Evolutionary conservation across 1,140 invertebrate species (phyloP).

Genomic region (Trichonephila inaurata): DNA sequence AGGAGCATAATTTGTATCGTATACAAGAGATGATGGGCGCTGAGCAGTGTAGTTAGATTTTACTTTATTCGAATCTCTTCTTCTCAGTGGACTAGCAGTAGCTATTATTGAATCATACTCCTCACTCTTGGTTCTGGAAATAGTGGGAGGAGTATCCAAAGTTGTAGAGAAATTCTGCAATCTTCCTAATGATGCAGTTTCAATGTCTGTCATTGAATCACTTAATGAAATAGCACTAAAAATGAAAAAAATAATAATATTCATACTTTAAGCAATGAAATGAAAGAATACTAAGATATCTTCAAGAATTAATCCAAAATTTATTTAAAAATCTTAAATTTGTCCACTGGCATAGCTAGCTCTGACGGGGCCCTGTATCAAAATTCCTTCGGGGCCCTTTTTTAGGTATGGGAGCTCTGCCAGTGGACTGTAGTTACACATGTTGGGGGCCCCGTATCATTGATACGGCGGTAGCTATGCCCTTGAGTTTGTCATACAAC

Average conservation of each 20-base stretch:
- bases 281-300: neutral
- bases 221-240: slow-evolving; percentile 70
- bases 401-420: too few relatives aligned
- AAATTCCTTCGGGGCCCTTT: too few relatives aligned
- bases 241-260: neutral
- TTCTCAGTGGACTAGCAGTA: slow-evolving; percentile 48
- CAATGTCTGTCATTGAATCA: slow-evolving; percentile 74
- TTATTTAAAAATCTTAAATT: too few relatives aligned
- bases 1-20: slow-evolving; percentile 27
- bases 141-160: slow-evolving; percentile 28
- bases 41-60: neutral
- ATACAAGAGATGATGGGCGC: slow-evolving; percentile 64
- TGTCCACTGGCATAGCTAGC: too few relatives aligned
- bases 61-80: neutral
- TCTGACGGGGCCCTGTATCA: too few relatives aligned
- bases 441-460: too few relatives aligned
- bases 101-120: slow-evolving; percentile 50
- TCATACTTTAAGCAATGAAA: neutral
- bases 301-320: too few relatives aligned
- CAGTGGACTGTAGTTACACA: too few relatives aligned
- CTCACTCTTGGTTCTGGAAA: slow-evolving; percentile 57
- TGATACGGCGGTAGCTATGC: too few relatives aligned
- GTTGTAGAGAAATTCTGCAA: slow-evolving; percentile 51
- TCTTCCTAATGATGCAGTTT: slow-evolving; percentile 58
- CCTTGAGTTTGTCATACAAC: too few relatives aligned